Conservation (phyloP, 2,797 vertebrate species). For the Limnodromus scolopaceus region DNA sequence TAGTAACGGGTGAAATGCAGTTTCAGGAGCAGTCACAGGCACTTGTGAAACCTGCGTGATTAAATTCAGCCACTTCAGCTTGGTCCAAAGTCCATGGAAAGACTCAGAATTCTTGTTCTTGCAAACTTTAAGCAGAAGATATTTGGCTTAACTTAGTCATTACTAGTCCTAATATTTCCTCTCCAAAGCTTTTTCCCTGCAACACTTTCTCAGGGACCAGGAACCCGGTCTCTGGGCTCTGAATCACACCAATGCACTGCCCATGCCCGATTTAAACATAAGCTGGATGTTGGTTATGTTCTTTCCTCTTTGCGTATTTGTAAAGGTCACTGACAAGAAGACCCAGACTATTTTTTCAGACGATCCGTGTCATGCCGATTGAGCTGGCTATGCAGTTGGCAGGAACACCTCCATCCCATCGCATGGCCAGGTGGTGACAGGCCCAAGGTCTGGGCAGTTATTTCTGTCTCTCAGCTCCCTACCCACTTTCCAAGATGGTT, state of each 20-base stretch:
- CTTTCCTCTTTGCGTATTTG: neutral
- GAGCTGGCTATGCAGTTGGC: neutral
- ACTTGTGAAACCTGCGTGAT: neutral
- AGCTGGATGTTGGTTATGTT: neutral
- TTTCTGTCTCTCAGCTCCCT: neutral
- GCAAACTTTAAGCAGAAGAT: neutral
- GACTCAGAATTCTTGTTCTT: neutral
- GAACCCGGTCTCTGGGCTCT: rapidly evolving
- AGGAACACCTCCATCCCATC: neutral
- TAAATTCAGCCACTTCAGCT: neutral
- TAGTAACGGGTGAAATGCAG: rapidly evolving
- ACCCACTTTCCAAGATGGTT: rapidly evolving
- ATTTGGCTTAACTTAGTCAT: neutral
- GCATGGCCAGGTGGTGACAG: rapidly evolving
- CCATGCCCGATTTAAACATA: neutral
- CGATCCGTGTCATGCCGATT: rapidly evolving
- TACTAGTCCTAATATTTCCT: neutral
- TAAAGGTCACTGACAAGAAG: neutral
- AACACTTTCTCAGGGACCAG: neutral
- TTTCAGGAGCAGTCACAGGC: neutral
- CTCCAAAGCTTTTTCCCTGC: neutral
- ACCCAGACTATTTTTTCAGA: neutral
- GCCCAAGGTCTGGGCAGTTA: rapidly evolving
- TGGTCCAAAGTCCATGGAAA: neutral
- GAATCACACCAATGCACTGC: neutral